These are phyloP conservation scores for Trachythela sp. DNA, from an alignment of 64 coral and sea anemone species.

Conservation along the genomic window DNA sequence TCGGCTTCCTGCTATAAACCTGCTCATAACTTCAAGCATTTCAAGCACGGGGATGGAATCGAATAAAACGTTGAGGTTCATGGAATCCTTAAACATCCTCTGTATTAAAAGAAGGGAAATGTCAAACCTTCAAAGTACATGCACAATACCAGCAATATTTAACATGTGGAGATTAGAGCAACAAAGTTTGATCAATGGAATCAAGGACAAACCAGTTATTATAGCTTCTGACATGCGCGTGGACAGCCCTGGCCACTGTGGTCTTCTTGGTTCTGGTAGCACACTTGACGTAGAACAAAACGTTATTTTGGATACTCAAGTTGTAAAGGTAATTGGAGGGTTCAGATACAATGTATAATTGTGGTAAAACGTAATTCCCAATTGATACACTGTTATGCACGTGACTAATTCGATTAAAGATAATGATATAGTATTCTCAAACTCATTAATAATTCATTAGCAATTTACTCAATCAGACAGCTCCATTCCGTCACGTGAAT, in stretches of 20 bases:
- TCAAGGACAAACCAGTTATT: not conserved
- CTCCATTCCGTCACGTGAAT: no score
- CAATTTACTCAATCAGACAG: no score
- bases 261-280: conserved; percentile 17
- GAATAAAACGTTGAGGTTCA: not conserved
- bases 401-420: no score
- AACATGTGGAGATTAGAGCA: not conserved
- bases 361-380: no score
- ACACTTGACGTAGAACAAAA: conserved; percentile 27
- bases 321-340: conserved; percentile 4
- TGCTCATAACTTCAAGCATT: not conserved
- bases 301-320: conserved; percentile 24
- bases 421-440: no score
- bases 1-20: not conserved
- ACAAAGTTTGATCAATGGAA: not conserved
- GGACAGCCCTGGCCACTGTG: conserved; percentile 36
- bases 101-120: not conserved
- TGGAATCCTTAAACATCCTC: not conserved
- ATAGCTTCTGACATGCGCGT: conserved; percentile 22
- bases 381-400: no score
- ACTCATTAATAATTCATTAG: no score
- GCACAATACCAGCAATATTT: not conserved
- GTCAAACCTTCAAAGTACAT: not conserved
- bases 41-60: not conserved
- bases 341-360: not conserved